Percentiles rank a stretch among this genome's conserved stretches.
Conservation (phyloP, 2,113 vertebrate genomes). For the Syngnathus typhle region DNA sequence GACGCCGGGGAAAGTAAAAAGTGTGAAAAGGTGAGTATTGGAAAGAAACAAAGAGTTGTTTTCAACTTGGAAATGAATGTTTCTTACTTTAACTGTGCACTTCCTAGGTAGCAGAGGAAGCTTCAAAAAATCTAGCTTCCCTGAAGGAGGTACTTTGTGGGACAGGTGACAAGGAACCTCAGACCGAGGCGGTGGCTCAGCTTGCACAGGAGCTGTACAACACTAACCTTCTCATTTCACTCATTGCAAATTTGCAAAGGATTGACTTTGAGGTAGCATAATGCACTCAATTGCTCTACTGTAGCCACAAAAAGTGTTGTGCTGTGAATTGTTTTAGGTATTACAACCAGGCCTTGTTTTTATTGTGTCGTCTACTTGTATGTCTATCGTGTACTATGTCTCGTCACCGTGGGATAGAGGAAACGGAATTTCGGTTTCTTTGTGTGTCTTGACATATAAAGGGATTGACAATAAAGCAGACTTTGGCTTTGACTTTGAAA, state of each 20-base stretch:
- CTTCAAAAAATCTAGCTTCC: conserved; percentile 70
- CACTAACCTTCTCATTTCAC: conserved; percentile 73
- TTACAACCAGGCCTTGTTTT: conserved; percentile 6
- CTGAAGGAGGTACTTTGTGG: conserved; percentile 75
- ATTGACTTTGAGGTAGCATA: conserved; percentile 74
- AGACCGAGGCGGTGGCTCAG: conserved; percentile 76
- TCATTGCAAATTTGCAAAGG: conserved; percentile 74
- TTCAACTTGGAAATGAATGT: neutral
- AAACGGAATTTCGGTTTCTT: no score
- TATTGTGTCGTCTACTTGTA: no score
- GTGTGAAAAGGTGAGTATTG: conserved; percentile 65
- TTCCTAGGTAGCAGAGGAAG: conserved; percentile 71
- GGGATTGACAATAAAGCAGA: no score
- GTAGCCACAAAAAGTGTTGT: conserved; percentile 30
- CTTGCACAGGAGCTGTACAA: conserved; percentile 78
- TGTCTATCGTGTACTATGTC: no score
- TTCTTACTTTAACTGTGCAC: neutral
- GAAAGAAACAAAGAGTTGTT: neutral
- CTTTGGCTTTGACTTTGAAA: no score
- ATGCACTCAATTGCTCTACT: neutral
- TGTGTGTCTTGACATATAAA: no score
- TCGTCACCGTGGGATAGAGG: no score
- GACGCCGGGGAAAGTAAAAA: conserved; percentile 73
- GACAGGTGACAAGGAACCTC: conserved; percentile 76
- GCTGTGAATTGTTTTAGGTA: conserved; percentile 11